phyloP scores from a whole-genome alignment of 2,888 invertebrate genomes.

The Ormia ochracea region DNA sequence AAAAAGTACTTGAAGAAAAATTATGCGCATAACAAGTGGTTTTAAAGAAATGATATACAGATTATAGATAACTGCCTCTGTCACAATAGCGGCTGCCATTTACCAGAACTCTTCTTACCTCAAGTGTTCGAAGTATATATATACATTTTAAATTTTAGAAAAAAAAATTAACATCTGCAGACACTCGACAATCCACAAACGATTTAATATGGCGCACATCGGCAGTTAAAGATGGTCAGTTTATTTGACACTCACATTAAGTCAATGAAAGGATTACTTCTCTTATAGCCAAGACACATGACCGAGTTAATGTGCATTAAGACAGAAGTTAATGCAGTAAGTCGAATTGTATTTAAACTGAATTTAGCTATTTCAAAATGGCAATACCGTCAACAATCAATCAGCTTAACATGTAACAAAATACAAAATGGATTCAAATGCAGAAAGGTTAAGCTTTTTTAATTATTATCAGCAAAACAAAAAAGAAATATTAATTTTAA shows the following conservation, averaged over 20 bases:
- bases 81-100: not conserved
- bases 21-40: slow-evolving; percentile 61
- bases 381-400: no score
- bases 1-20: slow-evolving; percentile 50
- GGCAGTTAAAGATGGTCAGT: not conserved
- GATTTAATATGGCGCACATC: not conserved
- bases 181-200: not conserved
- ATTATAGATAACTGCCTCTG: slow-evolving; percentile 45
- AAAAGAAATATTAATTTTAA: no score
- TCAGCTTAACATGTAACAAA: no score
- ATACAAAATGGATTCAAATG: no score
- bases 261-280: no score
- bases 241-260: not conserved
- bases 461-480: no score
- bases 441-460: no score
- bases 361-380: no score
- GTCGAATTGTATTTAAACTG: no score
- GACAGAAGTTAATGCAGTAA: no score
- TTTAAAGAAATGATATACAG: slow-evolving; percentile 50
- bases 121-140: not conserved
- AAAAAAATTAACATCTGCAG: not conserved
- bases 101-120: not conserved
- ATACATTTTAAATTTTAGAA: slow-evolving; percentile 3
- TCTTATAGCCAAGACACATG: no score
- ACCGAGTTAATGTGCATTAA: no score